phyloP scores from a whole-genome alignment of 2,113 vertebrate genomes.

The Atractosteus spatula region DNA sequence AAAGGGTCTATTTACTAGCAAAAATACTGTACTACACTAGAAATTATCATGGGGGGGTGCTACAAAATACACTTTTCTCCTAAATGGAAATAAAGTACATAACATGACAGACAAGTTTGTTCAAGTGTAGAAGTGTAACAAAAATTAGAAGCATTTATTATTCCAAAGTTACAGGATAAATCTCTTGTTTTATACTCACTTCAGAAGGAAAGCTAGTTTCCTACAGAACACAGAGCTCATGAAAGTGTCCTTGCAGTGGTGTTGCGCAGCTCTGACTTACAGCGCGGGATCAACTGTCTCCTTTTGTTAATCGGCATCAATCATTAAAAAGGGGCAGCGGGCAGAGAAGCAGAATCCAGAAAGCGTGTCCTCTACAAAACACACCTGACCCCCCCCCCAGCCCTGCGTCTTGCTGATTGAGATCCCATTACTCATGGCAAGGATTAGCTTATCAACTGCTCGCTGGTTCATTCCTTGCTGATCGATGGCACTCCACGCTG shows the following conservation, averaged over 20 bases:
- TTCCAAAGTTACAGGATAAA: too few relatives aligned
- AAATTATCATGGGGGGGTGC: too few relatives aligned
- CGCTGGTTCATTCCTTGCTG: conserved; percentile 48
- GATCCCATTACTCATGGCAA: conserved; percentile 42
- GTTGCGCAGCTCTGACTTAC: conserved; percentile 1
- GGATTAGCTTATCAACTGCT: conserved; percentile 72
- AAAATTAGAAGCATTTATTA: too few relatives aligned
- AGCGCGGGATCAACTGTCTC: conserved; percentile 30
- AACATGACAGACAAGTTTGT: too few relatives aligned
- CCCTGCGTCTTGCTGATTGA: conserved; percentile 43
- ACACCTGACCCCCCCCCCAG: conserved; percentile 12
- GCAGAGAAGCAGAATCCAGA: conserved; percentile 27
- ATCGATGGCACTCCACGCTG: conserved; percentile 64
- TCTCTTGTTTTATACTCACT: too few relatives aligned
- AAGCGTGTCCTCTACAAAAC: conserved; percentile 12
- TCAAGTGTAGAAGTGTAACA: too few relatives aligned
- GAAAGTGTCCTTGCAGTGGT: background rate
- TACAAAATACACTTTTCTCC: too few relatives aligned
- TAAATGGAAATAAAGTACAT: too few relatives aligned
- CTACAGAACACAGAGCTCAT: background rate
- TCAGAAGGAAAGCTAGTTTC: too few relatives aligned
- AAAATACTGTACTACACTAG: too few relatives aligned
- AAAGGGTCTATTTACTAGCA: too few relatives aligned
- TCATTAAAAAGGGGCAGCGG: conserved; percentile 34
- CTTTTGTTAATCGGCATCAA: conserved; percentile 40